Base-by-base conservation (phyloP, 2,797 vertebrate genomes). In the Synaphobranchus kaupii region DNA sequence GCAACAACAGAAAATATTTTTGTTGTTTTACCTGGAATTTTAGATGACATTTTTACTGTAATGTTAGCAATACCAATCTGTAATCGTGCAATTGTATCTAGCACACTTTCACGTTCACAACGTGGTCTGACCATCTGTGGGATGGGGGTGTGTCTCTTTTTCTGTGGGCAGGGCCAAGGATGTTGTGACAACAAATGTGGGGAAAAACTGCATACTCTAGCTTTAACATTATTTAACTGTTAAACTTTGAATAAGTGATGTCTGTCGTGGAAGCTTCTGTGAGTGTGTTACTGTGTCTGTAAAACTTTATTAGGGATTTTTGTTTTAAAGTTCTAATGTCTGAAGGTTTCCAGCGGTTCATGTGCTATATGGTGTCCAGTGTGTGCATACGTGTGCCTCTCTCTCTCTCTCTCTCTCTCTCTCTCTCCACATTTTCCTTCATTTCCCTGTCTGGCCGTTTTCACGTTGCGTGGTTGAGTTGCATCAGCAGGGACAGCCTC, bases 371-470 rank as follows among this genome's bases (percentile, higher is more conserved):
- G 3, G 25, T 8, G 47, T 48, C 76, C 47, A 7, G 8, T 80
- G 54, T 66, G 34, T 81, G 85, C 76, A 78, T 85, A 84, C 50
- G 83, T 83, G 52, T 71, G 39, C 82, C 58, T 34, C 86, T 87
- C 86, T 88, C 63, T 48, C 73, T 58, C 86, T 80, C 50, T n/a
- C 73, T 60, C 34, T 66, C 81, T 28, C 58, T n/a, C 54, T 7
- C 54, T 31, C 1, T 83, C 34, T 83, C 58, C 15, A 44, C 31
- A 25, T 47, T 22, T 63, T 80, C 54, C 10, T 71, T 87, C 86
- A 84, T 71, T 31, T 85, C 84, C 83, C 89, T 85, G 86, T 87
- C 89, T 87, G 90, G 87, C 88, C 88, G 82, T 90, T 91, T 90
- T 86, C 76, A 85, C 63, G 88, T 60, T 85, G 48, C 84, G 81